Percentiles rank a stretch among this genome's conserved stretches.
These are phyloP conservation scores for Acromyrmex echinatior DNA, from an alignment of 1,140 invertebrate species.

Conservation along the genomic window DNA sequence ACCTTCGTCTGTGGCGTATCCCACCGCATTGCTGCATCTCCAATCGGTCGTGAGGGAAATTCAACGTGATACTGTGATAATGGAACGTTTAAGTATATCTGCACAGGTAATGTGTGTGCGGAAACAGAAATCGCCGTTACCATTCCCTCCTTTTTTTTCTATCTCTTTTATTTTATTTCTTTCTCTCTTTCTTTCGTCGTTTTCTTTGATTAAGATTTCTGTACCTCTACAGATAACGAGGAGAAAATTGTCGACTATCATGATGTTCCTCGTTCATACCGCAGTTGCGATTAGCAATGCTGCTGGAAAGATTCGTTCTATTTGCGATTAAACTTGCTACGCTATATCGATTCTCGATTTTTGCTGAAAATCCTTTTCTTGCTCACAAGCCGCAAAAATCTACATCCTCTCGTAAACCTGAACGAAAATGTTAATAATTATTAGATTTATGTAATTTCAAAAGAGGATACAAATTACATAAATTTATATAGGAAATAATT, in stretches of 20 bases:
- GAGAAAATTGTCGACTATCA: conserved; percentile 45
- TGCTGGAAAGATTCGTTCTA: conserved; percentile 37
- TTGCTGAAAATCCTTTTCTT: conserved; percentile 7
- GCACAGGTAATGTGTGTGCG: conserved; percentile 36
- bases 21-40: conserved; percentile 26
- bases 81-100: conserved; percentile 38
- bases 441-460: not conserved
- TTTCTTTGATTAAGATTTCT: conserved; percentile 53
- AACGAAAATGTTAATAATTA: conserved; percentile 12
- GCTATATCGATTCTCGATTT: conserved; percentile 52
- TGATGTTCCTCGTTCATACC: conserved; percentile 23
- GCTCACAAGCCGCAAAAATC: not conserved
- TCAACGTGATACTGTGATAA: conserved; percentile 23
- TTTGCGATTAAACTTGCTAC: conserved; percentile 28
- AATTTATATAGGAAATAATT: not conserved
- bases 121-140: conserved; percentile 24
- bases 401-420: not conserved
- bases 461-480: not conserved
- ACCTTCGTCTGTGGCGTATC: not conserved
- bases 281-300: conserved; percentile 16
- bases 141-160: not conserved
- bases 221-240: conserved; percentile 19
- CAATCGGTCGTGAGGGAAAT: conserved; percentile 40
- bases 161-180: too few species aligned
- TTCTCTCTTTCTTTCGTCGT: too few species aligned